Percentiles rank a stretch among this genome's conserved stretches.
Conservation (phyloP, 2,888 invertebrate genomes). For the Melipona beecheii region DNA sequence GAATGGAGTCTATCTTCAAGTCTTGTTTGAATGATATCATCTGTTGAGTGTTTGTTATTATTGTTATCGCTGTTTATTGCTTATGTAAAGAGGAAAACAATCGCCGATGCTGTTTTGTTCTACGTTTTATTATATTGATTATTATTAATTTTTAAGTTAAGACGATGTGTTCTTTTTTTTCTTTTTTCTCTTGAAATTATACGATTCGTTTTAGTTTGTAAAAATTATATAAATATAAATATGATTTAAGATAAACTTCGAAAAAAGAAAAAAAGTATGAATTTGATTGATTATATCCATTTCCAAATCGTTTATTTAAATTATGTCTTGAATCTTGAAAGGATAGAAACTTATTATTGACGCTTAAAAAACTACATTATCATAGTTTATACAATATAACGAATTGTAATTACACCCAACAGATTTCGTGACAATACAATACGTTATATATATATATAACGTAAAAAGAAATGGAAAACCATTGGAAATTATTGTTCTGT, state of each 20-base stretch:
- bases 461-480: slow-evolving; percentile 20
- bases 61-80: slow-evolving; percentile 75
- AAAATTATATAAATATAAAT: slow-evolving; percentile 18
- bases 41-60: slow-evolving; percentile 75
- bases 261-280: not conserved
- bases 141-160: slow-evolving; percentile 25
- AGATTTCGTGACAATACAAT: slow-evolving; percentile 69
- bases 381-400: slow-evolving; percentile 66
- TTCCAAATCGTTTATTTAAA: slow-evolving; percentile 73
- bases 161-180: not conserved
- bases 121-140: slow-evolving; percentile 24
- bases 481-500: slow-evolving; percentile 37
- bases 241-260: slow-evolving; percentile 22
- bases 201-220: slow-evolving; percentile 41
- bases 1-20: slow-evolving; percentile 45
- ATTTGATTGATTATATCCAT: slow-evolving; percentile 40
- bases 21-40: slow-evolving; percentile 52
- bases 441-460: slow-evolving; percentile 24
- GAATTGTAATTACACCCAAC: slow-evolving; percentile 69
- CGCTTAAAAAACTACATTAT: slow-evolving; percentile 71
- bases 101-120: slow-evolving; percentile 38
- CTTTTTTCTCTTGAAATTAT: not conserved
- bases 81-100: slow-evolving; percentile 35
- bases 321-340: slow-evolving; percentile 70
- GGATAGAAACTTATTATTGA: slow-evolving; percentile 76